phyloP scores from a whole-genome alignment of 2,888 invertebrate genomes.

The Pandemis cinnamomeana region DNA sequence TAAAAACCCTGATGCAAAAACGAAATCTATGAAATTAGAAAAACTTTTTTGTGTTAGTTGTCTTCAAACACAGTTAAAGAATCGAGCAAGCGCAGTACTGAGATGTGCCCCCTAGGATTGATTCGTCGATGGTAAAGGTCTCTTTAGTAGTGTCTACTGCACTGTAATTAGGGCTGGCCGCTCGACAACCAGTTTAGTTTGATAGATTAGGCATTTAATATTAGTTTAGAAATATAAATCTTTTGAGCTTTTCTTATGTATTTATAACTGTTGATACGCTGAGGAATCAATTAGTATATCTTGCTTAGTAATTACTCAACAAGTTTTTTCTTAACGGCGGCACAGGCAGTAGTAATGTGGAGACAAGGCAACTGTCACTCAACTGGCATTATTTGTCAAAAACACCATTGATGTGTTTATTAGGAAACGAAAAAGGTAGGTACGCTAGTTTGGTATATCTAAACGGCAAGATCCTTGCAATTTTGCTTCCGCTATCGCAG shows the following conservation, averaged over 20 bases:
- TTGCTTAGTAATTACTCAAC: no score
- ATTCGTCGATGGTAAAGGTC: slow-evolving; percentile 77
- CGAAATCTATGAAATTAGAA: not conserved
- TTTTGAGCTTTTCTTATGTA: not conserved
- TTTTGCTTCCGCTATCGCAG: slow-evolving; percentile 75
- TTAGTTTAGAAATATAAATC: slow-evolving; percentile 35
- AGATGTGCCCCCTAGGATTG: slow-evolving; percentile 67
- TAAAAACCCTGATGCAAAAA: not conserved
- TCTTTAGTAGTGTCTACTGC: slow-evolving; percentile 62
- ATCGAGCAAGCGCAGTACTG: slow-evolving; percentile 1
- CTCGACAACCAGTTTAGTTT: slow-evolving; percentile 56
- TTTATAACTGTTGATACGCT: not conserved
- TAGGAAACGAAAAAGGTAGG: not conserved
- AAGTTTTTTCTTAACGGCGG: no score
- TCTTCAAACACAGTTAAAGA: not conserved
- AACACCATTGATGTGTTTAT: slow-evolving; percentile 5
- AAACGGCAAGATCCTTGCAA: slow-evolving; percentile 64
- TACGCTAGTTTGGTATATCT: slow-evolving; percentile 23
- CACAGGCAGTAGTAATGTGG: no score
- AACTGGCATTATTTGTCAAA: not conserved
- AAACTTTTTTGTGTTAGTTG: not conserved
- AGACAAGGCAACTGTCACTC: not conserved
- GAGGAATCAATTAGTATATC: no score
- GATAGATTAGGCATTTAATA: slow-evolving; percentile 52
- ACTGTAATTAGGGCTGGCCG: slow-evolving; percentile 66